Conservation (phyloP, 37 sponge, comb jelly and placozoan species). For the Eunapius fragilis region DNA sequence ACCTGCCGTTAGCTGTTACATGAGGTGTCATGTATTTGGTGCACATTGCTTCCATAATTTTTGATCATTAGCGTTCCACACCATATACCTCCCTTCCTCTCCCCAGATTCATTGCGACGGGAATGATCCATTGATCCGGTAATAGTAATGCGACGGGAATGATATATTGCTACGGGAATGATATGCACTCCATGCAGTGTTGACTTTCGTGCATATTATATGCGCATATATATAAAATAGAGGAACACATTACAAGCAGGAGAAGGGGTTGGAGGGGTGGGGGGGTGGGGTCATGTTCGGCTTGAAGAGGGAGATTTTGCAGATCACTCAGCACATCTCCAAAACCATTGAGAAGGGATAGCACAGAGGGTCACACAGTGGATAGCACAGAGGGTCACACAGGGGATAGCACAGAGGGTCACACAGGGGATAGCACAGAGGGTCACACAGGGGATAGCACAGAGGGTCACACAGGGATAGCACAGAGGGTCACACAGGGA, state of each 20-base stretch:
- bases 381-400: neutral
- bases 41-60: neutral
- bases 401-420: neutral
- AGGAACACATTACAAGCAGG: too few species aligned
- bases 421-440: neutral
- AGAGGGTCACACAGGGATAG: neutral
- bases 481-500: neutral
- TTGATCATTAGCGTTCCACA: too few species aligned
- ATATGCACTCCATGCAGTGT: too few species aligned
- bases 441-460: neutral
- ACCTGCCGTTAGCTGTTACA: too few species aligned
- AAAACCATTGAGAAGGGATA: neutral
- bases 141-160: too few species aligned
- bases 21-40: too few species aligned
- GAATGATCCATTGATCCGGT: conserved; percentile 1
- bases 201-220: too few species aligned
- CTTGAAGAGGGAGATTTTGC: conserved; percentile 7
- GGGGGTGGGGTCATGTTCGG: neutral
- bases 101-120: neutral
- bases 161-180: too few species aligned
- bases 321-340: neutral
- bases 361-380: neutral
- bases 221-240: too few species aligned
- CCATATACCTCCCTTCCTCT: conserved; percentile 1
- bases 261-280: neutral